phyloP scores from a whole-genome alignment of 2,113 vertebrate genomes.

The Tenebrosternarchus preto region DNA sequence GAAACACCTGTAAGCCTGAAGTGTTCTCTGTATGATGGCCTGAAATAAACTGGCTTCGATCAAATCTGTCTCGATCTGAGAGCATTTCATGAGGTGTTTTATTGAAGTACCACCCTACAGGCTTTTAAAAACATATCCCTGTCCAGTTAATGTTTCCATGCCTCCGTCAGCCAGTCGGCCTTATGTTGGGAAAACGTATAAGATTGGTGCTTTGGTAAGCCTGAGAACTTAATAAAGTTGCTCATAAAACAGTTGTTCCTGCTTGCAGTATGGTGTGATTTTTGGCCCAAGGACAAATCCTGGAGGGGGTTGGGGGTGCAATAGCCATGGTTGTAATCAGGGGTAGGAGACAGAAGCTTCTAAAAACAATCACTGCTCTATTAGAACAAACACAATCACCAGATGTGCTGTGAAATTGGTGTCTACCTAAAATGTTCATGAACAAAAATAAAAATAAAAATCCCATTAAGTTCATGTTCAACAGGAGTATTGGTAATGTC shows the following conservation, averaged over 20 bases:
- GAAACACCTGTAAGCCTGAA: slow-evolving; percentile 45
- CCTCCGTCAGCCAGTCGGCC: background rate
- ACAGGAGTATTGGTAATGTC: background rate
- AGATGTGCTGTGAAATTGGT: slow-evolving; percentile 6
- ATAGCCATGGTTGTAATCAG: background rate
- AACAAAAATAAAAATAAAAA: background rate
- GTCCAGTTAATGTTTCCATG: slow-evolving; percentile 19
- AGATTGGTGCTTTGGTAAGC: slow-evolving; percentile 20
- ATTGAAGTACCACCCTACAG: slow-evolving; percentile 40
- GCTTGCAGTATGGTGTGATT: slow-evolving; percentile 29
- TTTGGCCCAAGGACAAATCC: slow-evolving; percentile 27
- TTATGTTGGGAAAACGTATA: slow-evolving; percentile 18
- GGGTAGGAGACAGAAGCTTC: slow-evolving; percentile 15
- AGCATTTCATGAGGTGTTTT: slow-evolving; percentile 49
- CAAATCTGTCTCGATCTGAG: slow-evolving; percentile 37
- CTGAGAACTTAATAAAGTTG: slow-evolving; percentile 11
- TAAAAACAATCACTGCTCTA: slow-evolving; percentile 17
- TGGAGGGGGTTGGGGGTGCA: background rate
- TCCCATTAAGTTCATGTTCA: background rate
- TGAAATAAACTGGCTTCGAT: slow-evolving; percentile 47
- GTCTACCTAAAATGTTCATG: background rate
- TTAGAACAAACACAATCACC: background rate
- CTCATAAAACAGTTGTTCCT: slow-evolving; percentile 22
- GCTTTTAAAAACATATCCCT: slow-evolving; percentile 5
- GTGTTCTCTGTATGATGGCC: slow-evolving; percentile 37